Evolutionary conservation across 92 coral and sea anemone genomes (phyloP), one percentile per base, ranked within the genome.

Genomic region (Chrysogorgia sp.): DNA sequence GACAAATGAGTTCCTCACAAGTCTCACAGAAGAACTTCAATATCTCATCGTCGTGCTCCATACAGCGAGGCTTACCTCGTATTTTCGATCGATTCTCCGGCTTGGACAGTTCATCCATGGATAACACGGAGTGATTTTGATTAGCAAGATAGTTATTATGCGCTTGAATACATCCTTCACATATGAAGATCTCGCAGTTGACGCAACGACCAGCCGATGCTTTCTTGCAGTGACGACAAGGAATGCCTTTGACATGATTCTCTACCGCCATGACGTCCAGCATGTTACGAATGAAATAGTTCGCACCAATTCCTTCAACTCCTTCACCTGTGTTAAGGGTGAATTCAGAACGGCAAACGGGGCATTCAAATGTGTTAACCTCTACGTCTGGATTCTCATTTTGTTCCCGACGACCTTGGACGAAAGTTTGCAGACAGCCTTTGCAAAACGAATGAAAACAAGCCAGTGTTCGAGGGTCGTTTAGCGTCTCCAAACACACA

Each of bases 401-500:
- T 26, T 31, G 13, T 12, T 62, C 40, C 19, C 68, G 37, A 25
- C 19, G 20, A 17, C 21, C 34, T 62, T 62, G 29, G 12, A 62
- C 68, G 30, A 62, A 34, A 40, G 22, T 40, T 31, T 62, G 17
- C 40, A 62, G n/a, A 31, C 68, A 62, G n/a, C 10, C 35, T 32
- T 28, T 28, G 33, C 68, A 62, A 30, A 62, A 62, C 12, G 68
- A 62, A 30, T 62, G 68, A 22, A 28, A 62, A 22, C 68, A 62
- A 62, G 68, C 37, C 17, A 62, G 68, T 1, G 34, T 62, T 62
- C 68, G 29, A 1, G 68, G 68, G 40, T 62, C 68, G 31, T 62
- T 62, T 31, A 62, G 22, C 14, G 68, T 24, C 40, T 62, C 68
- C 68, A 62, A 22, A 31, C 68, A 62, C 33, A 62, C 37, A 6